Percentiles rank a stretch among this genome's conserved stretches.
Evolutionary conservation across 2,888 invertebrate genomes (phyloP).

Genomic region (Macaria notata): DNA sequence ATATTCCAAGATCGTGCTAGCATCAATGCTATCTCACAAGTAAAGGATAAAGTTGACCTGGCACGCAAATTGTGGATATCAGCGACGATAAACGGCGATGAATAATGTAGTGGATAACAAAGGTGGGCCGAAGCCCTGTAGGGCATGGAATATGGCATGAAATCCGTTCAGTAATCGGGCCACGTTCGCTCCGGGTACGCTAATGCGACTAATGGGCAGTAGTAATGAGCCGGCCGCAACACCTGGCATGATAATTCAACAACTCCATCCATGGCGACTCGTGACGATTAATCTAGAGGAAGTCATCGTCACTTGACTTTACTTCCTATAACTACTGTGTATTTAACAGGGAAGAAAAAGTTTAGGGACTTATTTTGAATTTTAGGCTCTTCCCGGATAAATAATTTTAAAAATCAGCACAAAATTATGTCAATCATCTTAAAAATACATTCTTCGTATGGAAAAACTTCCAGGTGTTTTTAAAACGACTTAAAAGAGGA

Average conservation of each 20-base stretch:
- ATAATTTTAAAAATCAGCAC: too few relatives aligned
- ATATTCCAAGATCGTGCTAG: conserved; percentile 21
- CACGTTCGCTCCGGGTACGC: conserved; percentile 62
- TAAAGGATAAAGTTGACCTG: conserved; percentile 28
- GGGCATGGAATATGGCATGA: conserved; percentile 48
- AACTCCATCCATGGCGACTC: conserved; percentile 49
- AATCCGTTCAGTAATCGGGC: conserved; percentile 52
- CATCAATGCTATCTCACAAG: conserved; percentile 22
- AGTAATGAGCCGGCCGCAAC: conserved; percentile 58
- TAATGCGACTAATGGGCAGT: conserved; percentile 55
- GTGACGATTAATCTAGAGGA: conserved; percentile 54
- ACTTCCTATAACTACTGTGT: too few relatives aligned
- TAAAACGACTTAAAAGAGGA: not conserved
- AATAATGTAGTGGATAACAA: conserved; percentile 49
- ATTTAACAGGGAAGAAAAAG: too few relatives aligned
- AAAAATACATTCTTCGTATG: too few relatives aligned
- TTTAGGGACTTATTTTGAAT: too few relatives aligned
- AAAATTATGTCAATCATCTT: too few relatives aligned
- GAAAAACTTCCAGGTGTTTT: conserved; percentile 1
- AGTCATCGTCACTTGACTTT: conserved; percentile 21
- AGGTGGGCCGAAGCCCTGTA: conserved; percentile 49
- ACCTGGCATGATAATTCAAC: conserved; percentile 61
- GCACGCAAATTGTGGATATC: conserved; percentile 29
- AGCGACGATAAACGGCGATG: conserved; percentile 27
- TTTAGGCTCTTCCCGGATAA: too few relatives aligned